phyloP scores from a whole-genome alignment of 2,113 vertebrate species.

The Sceloporus tristichus region DNA sequence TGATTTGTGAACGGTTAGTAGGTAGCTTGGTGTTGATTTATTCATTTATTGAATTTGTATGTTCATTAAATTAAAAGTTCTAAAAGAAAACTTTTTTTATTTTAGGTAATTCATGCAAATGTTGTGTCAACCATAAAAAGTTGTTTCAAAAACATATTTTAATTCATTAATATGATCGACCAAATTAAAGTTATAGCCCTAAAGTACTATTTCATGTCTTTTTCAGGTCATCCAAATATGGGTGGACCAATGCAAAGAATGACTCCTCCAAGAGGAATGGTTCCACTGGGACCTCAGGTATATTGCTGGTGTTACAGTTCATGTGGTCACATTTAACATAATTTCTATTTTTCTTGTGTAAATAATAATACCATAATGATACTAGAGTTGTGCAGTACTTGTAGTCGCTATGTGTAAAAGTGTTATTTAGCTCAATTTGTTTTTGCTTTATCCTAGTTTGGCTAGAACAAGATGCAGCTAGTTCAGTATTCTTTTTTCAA shows the following conservation, averaged over 20 bases:
- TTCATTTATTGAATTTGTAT: not conserved
- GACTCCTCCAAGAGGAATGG: conserved; percentile 97
- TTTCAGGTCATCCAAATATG: conserved; percentile 95
- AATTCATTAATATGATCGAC: not conserved
- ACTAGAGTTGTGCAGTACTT: not conserved
- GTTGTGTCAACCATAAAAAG: not conserved
- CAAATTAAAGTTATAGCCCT: not conserved
- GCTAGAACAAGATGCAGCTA: not conserved
- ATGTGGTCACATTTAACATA: not conserved
- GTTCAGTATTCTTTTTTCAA: not conserved
- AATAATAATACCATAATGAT: not conserved
- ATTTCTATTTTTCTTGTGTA: not conserved
- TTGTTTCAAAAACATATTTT: not conserved
- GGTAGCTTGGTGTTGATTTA: not conserved
- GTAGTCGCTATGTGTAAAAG: not conserved
- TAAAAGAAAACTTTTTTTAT: not conserved
- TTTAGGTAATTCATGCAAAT: not conserved
- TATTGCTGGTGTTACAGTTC: conserved; percentile 21
- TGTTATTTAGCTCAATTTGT: not conserved
- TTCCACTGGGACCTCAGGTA: conserved; percentile 97
- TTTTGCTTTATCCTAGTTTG: not conserved
- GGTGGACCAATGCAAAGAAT: conserved; percentile 98
- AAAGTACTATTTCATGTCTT: not conserved
- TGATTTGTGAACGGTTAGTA: not conserved
- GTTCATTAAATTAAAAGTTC: not conserved